Percentiles rank a stretch among this genome's conserved stretches.
These are phyloP conservation scores for Umimayanthus chanpuru DNA, from an alignment of 92 coral and sea anemone genomes.

Conservation along the genomic window DNA sequence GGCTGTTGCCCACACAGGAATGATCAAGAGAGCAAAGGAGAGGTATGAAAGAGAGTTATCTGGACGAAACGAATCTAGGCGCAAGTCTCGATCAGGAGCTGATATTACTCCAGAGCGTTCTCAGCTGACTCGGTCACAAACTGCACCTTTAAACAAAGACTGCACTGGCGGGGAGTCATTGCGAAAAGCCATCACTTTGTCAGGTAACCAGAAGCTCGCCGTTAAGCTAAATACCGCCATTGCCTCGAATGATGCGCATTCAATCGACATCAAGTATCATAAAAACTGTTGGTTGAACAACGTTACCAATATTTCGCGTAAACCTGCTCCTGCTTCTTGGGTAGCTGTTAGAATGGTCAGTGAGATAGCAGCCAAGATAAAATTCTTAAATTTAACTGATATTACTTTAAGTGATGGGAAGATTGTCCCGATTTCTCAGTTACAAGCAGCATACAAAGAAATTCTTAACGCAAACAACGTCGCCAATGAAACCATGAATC, in stretches of 20 bases:
- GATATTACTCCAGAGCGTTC: too few species aligned
- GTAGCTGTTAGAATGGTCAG: conserved; percentile 27
- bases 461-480: conserved; percentile 66
- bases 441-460: conserved; percentile 51
- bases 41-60: conserved; percentile 52
- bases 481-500: conserved; percentile 43
- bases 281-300: too few species aligned
- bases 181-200: too few species aligned
- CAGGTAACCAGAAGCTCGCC: too few species aligned
- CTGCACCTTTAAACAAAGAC: conserved; percentile 38
- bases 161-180: neutral
- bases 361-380: conserved; percentile 65
- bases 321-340: conserved; percentile 36
- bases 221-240: too few species aligned
- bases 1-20: conserved; percentile 41
- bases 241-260: too few species aligned
- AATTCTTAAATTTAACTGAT: conserved; percentile 60
- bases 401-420: conserved; percentile 53
- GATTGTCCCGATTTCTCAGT: conserved; percentile 52
- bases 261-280: too few species aligned
- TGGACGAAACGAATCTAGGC: conserved; percentile 49
- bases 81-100: conserved; percentile 19
- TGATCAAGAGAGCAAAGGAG: conserved; percentile 52
- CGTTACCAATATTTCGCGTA: too few species aligned
- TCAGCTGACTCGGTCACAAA: conserved; percentile 31